Conservation (phyloP, 2,113 vertebrate species). For the Eublepharis macularius region DNA sequence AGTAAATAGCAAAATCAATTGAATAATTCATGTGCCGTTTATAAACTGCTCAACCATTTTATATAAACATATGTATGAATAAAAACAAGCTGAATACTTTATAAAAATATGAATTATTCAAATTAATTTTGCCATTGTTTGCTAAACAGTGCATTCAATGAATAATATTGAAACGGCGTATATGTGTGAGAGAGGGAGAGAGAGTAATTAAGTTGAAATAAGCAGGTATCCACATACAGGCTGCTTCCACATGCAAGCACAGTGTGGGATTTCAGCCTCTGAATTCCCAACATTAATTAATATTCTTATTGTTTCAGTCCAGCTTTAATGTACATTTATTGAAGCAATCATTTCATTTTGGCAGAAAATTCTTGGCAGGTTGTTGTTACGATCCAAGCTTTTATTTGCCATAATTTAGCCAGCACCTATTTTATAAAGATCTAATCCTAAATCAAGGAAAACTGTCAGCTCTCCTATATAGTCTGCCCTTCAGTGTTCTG, state of each 20-base stretch:
- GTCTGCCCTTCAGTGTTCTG: background rate
- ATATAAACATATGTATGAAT: constrained; percentile 44
- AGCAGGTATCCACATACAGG: background rate
- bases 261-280: background rate
- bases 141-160: background rate
- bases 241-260: constrained; percentile 1
- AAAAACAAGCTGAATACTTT: constrained; percentile 7
- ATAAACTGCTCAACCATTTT: constrained; percentile 34
- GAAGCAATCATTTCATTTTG: background rate
- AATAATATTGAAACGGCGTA: background rate
- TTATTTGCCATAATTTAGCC: background rate
- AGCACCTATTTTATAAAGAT: background rate
- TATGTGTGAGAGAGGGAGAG: background rate
- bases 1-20: constrained; percentile 20
- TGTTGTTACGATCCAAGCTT: background rate
- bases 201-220: background rate
- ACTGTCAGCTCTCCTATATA: background rate
- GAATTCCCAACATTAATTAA: constrained; percentile 13
- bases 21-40: constrained; percentile 37
- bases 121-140: constrained; percentile 22
- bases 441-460: background rate
- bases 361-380: no score
- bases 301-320: background rate
- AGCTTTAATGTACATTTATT: background rate
- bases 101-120: constrained; percentile 23